Evolutionary conservation across 2,797 vertebrate species (phyloP).

Genomic region (Paratrypauchen microcephalus): DNA sequence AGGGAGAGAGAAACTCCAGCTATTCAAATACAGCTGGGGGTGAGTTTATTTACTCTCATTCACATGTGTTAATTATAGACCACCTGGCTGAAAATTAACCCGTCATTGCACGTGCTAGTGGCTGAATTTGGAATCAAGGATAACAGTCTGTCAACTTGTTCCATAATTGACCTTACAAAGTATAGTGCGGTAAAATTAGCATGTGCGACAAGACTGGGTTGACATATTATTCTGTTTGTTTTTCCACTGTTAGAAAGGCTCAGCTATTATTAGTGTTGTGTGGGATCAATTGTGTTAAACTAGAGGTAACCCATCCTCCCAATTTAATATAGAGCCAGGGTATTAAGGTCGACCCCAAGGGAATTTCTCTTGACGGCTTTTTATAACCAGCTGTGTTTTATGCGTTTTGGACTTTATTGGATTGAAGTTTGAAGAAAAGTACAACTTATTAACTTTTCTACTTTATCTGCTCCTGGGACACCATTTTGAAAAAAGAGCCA

Average conservation of each 20-base stretch:
- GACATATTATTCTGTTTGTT: constrained; percentile 8
- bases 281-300: constrained; percentile 5
- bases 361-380: constrained; percentile 8
- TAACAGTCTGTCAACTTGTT: constrained; percentile 22
- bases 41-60: constrained; percentile 72
- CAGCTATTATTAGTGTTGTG: not conserved
- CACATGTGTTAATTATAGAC: constrained; percentile 69
- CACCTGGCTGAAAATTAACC: constrained; percentile 66
- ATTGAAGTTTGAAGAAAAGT: not conserved
- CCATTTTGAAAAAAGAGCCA: too few species aligned
- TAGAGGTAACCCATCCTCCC: constrained; percentile 4
- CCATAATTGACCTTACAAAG: constrained; percentile 41
- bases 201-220: constrained; percentile 34
- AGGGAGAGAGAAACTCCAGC: constrained; percentile 59
- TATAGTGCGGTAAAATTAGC: constrained; percentile 23
- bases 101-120: constrained; percentile 32
- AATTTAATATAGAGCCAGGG: constrained; percentile 3
- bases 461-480: not conserved
- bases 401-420: not conserved
- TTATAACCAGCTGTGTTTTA: not conserved
- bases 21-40: constrained; percentile 76
- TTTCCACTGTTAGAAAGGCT: constrained; percentile 10
- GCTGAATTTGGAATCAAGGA: constrained; percentile 36
- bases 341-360: not conserved
- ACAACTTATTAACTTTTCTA: not conserved